Conservation (phyloP, 1,140 invertebrate species). For the Octopus bimaculoides region DNA sequence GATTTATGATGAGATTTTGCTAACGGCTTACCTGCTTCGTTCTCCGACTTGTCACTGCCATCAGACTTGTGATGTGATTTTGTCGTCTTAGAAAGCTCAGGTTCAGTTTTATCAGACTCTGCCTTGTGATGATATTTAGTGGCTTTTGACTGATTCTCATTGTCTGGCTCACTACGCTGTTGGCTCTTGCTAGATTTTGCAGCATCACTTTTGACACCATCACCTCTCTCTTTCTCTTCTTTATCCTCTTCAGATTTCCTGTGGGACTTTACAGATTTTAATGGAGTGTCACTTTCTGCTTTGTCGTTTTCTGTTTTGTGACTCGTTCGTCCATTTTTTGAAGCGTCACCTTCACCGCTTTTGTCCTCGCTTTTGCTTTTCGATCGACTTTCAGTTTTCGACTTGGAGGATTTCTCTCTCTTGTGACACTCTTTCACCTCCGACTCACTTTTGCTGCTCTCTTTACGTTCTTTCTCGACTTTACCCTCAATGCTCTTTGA, state of each 20-base stretch:
- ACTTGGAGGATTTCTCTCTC: conserved; percentile 6
- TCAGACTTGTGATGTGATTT: conserved; percentile 9
- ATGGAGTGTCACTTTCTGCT: background rate
- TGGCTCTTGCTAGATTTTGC: background rate
- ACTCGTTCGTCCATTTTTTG: background rate
- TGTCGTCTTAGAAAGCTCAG: background rate
- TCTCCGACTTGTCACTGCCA: background rate
- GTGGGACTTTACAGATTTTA: background rate
- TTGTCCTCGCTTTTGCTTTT: background rate
- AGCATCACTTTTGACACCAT: background rate
- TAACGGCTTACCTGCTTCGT: background rate
- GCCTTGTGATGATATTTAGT: conserved; percentile 1
- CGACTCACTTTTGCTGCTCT: background rate
- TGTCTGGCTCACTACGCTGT: background rate
- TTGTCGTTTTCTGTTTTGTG: background rate
- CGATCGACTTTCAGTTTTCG: background rate
- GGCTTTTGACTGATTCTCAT: background rate
- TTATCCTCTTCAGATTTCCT: background rate
- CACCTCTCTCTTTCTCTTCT: background rate
- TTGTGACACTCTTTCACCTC: conserved; percentile 3
- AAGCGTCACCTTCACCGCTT: background rate
- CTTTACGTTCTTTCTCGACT: background rate
- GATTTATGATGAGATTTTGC: background rate
- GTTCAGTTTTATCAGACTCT: background rate
- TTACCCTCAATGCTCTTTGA: background rate